Percentiles rank a stretch among this genome's conserved stretches.
Conservation (phyloP, 1,140 invertebrate genomes). For the Meteorus sp. region DNA sequence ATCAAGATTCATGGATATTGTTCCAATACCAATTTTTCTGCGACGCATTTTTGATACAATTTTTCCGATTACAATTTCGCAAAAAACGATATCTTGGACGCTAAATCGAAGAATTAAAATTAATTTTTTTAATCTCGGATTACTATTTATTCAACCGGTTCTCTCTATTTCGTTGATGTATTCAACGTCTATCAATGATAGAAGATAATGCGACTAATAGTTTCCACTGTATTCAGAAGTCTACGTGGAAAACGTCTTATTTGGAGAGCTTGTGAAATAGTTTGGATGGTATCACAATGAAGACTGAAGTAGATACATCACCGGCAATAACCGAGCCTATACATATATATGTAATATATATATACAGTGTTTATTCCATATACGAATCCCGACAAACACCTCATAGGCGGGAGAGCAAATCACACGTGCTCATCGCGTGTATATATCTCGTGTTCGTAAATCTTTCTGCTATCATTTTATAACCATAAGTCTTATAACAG, state of each 20-base stretch:
- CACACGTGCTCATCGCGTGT: slow-evolving; percentile 24
- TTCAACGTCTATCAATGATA: neutral
- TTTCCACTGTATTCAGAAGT: too few species aligned
- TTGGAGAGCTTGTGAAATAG: neutral
- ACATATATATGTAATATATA: too few species aligned
- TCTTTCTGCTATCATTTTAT: slow-evolving; percentile 17
- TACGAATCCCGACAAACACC: neutral
- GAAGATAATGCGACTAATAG: too few species aligned
- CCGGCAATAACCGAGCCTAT: too few species aligned
- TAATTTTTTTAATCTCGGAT: neutral
- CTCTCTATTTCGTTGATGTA: neutral
- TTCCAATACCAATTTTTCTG: slow-evolving; percentile 41
- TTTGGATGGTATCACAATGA: slow-evolving; percentile 6
- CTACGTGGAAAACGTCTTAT: neutral
- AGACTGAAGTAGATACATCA: neutral
- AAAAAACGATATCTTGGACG: neutral
- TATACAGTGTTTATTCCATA: neutral
- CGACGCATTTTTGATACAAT: slow-evolving; percentile 39
- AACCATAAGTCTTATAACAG: slow-evolving; percentile 19
- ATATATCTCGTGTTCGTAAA: slow-evolving; percentile 25
- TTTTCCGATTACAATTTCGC: slow-evolving; percentile 30
- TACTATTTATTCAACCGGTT: neutral
- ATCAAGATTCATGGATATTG: slow-evolving; percentile 9
- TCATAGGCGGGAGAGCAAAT: slow-evolving; percentile 1
- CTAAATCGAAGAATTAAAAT: neutral